A percentile compares a stretch with the other conserved stretches of the same genome.
Conservation (phyloP, 53 echinoderm and acorn worm species). For the Henricia sp. region DNA sequence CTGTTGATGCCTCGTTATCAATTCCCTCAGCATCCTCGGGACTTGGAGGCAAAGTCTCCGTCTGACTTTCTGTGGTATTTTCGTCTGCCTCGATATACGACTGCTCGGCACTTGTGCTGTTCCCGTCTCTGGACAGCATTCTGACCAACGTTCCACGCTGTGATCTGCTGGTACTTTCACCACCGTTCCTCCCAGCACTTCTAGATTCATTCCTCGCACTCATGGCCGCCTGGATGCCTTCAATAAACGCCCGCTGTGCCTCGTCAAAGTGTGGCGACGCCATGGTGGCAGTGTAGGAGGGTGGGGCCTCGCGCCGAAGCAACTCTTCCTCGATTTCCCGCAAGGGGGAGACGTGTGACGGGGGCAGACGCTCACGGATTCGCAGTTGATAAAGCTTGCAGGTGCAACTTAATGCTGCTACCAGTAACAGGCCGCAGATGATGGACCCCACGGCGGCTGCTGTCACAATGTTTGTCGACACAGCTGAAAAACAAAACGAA, state of each 20-base stretch:
- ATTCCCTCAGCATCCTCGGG: background rate
- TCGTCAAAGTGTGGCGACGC: constrained; percentile 92
- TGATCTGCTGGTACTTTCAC: constrained; percentile 10
- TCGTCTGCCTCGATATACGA: background rate
- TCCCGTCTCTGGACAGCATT: constrained; percentile 61
- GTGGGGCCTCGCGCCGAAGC: constrained; percentile 87
- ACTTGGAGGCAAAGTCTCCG: constrained; percentile 16
- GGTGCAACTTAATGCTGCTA: constrained; percentile 96
- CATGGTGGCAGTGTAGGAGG: constrained; percentile 98
- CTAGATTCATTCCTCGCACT: constrained; percentile 57
- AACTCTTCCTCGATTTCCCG: constrained; percentile 81
- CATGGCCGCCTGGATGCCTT: constrained; percentile 80
- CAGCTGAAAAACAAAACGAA: constrained; percentile 34
- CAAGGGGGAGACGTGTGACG: constrained; percentile 77
- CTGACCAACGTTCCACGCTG: constrained; percentile 64
- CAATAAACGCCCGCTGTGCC: constrained; percentile 91
- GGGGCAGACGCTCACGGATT: constrained; percentile 70
- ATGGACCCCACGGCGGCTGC: constrained; percentile 97
- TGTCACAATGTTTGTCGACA: constrained; percentile 85
- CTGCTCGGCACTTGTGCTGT: constrained; percentile 25
- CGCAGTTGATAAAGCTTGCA: constrained; percentile 97
- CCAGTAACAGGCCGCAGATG: constrained; percentile 89
- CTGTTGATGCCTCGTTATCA: background rate
- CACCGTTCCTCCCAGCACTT: background rate
- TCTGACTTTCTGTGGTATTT: constrained; percentile 25